A percentile compares a stretch with the other conserved stretches of the same genome.
These are phyloP conservation scores for Callithrix jacchus DNA, from an alignment of 2,113 vertebrate genomes.

Conservation along the genomic window DNA sequence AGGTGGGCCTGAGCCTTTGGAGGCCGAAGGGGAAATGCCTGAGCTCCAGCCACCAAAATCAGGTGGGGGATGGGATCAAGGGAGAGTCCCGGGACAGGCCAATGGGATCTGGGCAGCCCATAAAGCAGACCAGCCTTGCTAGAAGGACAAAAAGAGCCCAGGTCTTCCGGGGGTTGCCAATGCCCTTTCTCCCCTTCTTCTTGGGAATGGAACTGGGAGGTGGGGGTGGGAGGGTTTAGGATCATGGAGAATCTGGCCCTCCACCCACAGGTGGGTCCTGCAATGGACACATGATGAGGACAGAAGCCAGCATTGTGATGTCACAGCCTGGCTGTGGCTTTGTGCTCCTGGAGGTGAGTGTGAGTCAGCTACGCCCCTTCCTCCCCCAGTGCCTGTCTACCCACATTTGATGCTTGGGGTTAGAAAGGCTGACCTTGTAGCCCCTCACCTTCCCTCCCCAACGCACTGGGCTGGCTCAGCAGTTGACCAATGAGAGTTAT, in stretches of 20 bases:
- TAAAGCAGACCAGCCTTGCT: not conserved
- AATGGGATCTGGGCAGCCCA: not conserved
- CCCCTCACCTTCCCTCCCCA: not conserved
- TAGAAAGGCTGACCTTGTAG: accelerated
- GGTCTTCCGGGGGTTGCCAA: too few relatives aligned
- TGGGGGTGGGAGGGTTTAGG: accelerated
- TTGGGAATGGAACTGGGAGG: not conserved
- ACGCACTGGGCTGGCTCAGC: not conserved
- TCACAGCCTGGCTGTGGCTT: not conserved
- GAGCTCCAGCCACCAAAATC: not conserved
- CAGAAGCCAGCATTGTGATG: not conserved
- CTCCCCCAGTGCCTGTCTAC: accelerated
- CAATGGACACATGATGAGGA: not conserved
- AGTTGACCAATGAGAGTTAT: accelerated
- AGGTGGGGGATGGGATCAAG: not conserved
- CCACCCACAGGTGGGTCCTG: not conserved
- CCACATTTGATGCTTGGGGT: accelerated
- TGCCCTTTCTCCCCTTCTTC: not conserved
- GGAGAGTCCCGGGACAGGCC: not conserved
- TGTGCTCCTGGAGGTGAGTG: not conserved
- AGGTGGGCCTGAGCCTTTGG: accelerated
- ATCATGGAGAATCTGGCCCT: too few relatives aligned
- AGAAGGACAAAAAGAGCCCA: not conserved
- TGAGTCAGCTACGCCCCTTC: not conserved
- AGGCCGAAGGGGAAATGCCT: not conserved